A percentile compares a stretch with the other conserved stretches of the same genome.
Conservation (phyloP, 2,113 vertebrate genomes). For the Antechinus flavipes region DNA sequence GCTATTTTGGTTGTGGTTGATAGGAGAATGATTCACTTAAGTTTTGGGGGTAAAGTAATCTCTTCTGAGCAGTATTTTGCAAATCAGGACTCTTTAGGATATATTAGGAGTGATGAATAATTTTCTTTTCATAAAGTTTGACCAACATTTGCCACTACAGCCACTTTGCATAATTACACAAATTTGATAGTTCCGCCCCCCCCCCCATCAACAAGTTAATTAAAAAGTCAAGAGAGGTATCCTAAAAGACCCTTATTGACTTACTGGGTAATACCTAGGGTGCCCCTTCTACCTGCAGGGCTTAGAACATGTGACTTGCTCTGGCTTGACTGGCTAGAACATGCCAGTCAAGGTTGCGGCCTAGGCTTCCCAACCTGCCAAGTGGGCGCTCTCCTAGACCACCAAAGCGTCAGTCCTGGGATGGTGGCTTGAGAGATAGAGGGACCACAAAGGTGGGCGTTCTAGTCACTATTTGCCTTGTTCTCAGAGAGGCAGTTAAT, state of each 20-base stretch:
- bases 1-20: background rate
- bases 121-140: slow-evolving; percentile 41
- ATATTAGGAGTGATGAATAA: slow-evolving; percentile 14
- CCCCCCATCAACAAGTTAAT: background rate
- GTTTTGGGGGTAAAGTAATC: background rate
- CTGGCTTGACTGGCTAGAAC: no score
- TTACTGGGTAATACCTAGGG: background rate
- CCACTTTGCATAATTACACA: background rate
- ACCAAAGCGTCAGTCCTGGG: no score
- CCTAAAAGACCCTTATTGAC: background rate
- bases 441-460: background rate
- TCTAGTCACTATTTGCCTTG: background rate
- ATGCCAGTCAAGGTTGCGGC: no score
- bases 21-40: background rate
- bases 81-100: background rate
- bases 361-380: background rate
- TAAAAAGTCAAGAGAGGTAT: background rate
- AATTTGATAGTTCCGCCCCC: no score
- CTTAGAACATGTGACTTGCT: background rate
- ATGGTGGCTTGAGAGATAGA: background rate
- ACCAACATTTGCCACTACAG: background rate
- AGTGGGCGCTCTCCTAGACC: no score
- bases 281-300: background rate
- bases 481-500: background rate
- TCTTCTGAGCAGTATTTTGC: background rate